Evolutionary conservation across 2,888 invertebrate genomes (phyloP), one percentile per base, ranked within the genome.

Genomic region (Lamellibrachia columna): DNA sequence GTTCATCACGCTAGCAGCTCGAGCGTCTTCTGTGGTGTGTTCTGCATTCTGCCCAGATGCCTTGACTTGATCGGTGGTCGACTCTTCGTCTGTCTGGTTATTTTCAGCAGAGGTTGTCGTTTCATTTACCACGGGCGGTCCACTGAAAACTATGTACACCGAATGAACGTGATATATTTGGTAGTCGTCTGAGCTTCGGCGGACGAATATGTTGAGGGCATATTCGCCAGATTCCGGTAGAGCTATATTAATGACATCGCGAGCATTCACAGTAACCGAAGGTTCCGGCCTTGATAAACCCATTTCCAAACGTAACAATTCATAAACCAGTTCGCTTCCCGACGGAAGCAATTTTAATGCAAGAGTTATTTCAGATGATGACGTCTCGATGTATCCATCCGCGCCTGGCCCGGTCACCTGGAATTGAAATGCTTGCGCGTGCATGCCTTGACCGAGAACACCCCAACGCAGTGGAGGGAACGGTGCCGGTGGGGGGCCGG

Each of bases 191-290:
- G 2, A 6, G 75, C n/a, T 15, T 75, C 22, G 75, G 22, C 75
- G 75, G 22, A 95, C 95, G 93, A 95, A 96, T 92, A 96, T 93
- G 92, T 96, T 95, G 28, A 96, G 94, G 0, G 96, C 96, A 93
- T 94, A 95, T 93, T 95, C 95, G 52, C 96, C 96, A 75, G 94
- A 94, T 93, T 95, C 95, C 53, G 96, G 96, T 2, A 96, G 94
- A 3, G 96, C 94, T 7, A 96, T 93, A 92, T 95, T 94, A 28
- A 96, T 75, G 4, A 22, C 75, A 22, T 75, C 22, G 22, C 6
- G 75, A 75, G n/a, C 22, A 4, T 15, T 75, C 75, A n/a, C 6
- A 1, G 15, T 15, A 75, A 75, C 75, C 75, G 75, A 22, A 75
- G 4, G 22, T 75, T 15, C n/a, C 15, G 75, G n/a, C 75, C 3